A percentile compares a stretch with the other conserved stretches of the same genome.
These are phyloP conservation scores for Heterodera carotae DNA, from an alignment of 1,140 invertebrate genomes.

Conservation along the genomic window DNA sequence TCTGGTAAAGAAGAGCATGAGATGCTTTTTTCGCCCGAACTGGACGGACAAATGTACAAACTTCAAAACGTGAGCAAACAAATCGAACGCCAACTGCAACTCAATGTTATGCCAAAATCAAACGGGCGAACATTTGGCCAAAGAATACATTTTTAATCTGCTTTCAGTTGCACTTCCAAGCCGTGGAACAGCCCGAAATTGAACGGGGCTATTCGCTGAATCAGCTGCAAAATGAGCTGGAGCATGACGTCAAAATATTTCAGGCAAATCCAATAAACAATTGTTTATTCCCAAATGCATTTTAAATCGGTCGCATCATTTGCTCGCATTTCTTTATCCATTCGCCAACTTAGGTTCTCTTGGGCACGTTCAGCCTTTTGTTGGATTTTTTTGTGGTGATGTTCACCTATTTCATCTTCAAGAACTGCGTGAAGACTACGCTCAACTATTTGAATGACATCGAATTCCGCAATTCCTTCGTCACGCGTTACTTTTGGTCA, in stretches of 20 bases:
- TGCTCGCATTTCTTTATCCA: no score
- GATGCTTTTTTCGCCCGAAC: slow-evolving; percentile 31
- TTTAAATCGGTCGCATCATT: no score
- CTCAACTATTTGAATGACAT: slow-evolving; percentile 37
- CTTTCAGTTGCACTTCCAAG: slow-evolving; percentile 46
- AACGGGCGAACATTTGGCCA: background rate
- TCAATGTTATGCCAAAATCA: no score
- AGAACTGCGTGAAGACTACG: slow-evolving; percentile 16
- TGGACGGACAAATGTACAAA: slow-evolving; percentile 38
- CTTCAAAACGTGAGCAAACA: slow-evolving; percentile 35
- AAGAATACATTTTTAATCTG: background rate
- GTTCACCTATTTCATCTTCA: slow-evolving; percentile 30
- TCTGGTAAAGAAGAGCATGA: slow-evolving; percentile 15
- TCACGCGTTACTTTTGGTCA: slow-evolving; percentile 34
- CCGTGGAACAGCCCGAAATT: slow-evolving; percentile 35
- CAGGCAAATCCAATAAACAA: slow-evolving; percentile 1
- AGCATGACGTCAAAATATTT: slow-evolving; percentile 34
- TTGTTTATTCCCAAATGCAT: slow-evolving; percentile 1
- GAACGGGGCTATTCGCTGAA: slow-evolving; percentile 31
- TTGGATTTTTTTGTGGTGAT: slow-evolving; percentile 23
- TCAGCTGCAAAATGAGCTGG: slow-evolving; percentile 41
- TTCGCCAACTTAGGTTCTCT: slow-evolving; percentile 16
- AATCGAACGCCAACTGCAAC: slow-evolving; percentile 32
- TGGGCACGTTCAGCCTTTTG: slow-evolving; percentile 25
- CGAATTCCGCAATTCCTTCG: slow-evolving; percentile 31